Base-by-base conservation (phyloP, 2,888 invertebrate genomes). In the Aleiodes leptofemur region DNA sequence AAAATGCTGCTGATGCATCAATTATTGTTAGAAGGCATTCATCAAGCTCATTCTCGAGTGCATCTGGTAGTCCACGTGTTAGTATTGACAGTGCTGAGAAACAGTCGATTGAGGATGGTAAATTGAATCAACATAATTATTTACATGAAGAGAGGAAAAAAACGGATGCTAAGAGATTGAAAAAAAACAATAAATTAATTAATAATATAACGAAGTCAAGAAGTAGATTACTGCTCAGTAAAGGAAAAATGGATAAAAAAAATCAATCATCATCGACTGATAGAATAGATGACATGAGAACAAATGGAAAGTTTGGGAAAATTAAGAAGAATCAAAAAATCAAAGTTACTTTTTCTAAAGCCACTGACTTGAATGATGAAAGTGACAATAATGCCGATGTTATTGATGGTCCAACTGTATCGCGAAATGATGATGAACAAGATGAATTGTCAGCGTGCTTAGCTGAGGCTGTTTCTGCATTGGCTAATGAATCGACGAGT, bases 21-120 rank as follows among this genome's bases (percentile, higher is more conserved):
- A 93, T 95, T 83, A 96, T 96, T 74, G 94, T 96, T 83, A 91
- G 96, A 53, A 91, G 96, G 16, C 95, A 96, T 84, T 96, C 96
- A 2, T 96, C 96, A 61, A 96, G 95, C 86, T 95, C 95, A 0
- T 95, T 95, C 86, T 95, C 95, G 0, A 94, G 94, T 84, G 92
- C 92, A 2, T 93, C 94, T 13, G 91, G 92, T 89, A 94, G 94
- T 83, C 92, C 93, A 1, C 90, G 92, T 34, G 89, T 93, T 14
- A 93, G 93, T 83, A 90, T 81, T 77, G 88, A 85, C 16, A 77
- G 80, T 16, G 78, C 81, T 0, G 79, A 80, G 1, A 77, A 79
- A 74, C 38, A 78, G 8, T 72, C 59, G 7, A 51, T 66, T 4
- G 79, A 81, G 1, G 57, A 56, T 4, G 29, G 51, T 50, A 84